Evolutionary conservation across 2,797 vertebrate genomes (phyloP), one percentile per base, ranked within the genome.

Genomic region (Eleutherodactylus coqui): DNA sequence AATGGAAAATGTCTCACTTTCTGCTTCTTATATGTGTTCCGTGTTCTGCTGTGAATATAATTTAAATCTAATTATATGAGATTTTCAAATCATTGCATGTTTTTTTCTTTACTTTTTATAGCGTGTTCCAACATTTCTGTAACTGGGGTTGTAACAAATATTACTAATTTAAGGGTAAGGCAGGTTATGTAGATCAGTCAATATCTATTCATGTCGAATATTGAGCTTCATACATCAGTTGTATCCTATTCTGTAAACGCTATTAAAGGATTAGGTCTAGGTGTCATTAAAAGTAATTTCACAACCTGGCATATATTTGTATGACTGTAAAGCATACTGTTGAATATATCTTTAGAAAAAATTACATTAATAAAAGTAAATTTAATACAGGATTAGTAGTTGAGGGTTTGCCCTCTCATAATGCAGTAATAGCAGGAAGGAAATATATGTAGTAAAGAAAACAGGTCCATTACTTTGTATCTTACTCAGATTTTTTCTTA

Each of bases 341-440:
- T 45, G 32, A 79, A 64, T 64, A 21, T 5, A 51, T 0, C 76
- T 27, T 62, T 79, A 16, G 43, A 29, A 62, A 27, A n/a, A 16
- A 21, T 81, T 14, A 70, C 34, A 38, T 41, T 19, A 14, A 36
- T 19, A 38, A 72, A 19, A 72, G 32, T 73, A 17, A 72, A 53
- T 73, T 36, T 11, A 45, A 38, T 41, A 41, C 43, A 69, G 21
- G 36, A 49, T 81, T 55, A 41, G 51, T 5, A 29, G 47, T n/a
- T 73, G 36, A 29, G 16, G 69, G 17, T 9, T 17, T 51, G 49
- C 29, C 67, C 51, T 58, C 36, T 45, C 51, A 79, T 72, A 36
- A 84, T 27, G 62, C 10, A 75, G 47, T 72, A 67, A 62, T 60
- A 80, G 75, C 81, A 87, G 82, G 77, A 84, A 87, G 27, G 34